phyloP scores from a whole-genome alignment of 2,113 vertebrate species.

The Clinocottus analis region DNA sequence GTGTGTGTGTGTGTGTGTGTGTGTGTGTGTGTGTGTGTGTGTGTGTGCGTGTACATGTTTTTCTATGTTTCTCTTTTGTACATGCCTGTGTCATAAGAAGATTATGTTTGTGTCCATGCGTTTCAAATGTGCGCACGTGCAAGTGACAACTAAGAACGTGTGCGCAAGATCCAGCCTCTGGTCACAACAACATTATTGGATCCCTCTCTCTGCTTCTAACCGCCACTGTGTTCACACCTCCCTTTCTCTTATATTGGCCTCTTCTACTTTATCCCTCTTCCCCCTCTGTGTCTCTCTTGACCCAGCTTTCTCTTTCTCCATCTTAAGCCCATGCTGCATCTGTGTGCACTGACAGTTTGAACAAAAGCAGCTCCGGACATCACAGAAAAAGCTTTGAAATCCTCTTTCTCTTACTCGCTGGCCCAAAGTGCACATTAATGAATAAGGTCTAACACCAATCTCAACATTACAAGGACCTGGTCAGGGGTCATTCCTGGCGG shows the following conservation, averaged over 20 bases:
- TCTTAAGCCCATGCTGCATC: slow-evolving; percentile 57
- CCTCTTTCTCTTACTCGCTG: slow-evolving; percentile 1
- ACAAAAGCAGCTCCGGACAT: slow-evolving; percentile 57
- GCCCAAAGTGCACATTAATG: slow-evolving; percentile 19
- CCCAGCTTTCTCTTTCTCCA: slow-evolving; percentile 47
- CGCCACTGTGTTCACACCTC: slow-evolving; percentile 57
- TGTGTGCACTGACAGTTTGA: slow-evolving; percentile 52
- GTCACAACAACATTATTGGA: slow-evolving; percentile 15
- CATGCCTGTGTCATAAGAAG: slow-evolving; percentile 49
- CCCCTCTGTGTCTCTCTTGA: slow-evolving; percentile 56
- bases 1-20: too few relatives aligned
- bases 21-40: background rate
- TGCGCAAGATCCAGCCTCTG: slow-evolving; percentile 32
- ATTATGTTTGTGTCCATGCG: slow-evolving; percentile 64
- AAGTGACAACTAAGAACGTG: slow-evolving; percentile 25
- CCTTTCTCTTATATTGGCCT: slow-evolving; percentile 51
- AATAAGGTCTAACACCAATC: slow-evolving; percentile 21
- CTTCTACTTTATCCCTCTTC: slow-evolving; percentile 40
- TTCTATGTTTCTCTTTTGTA: slow-evolving; percentile 55
- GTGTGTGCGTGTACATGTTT: slow-evolving; percentile 47
- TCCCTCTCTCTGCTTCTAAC: slow-evolving; percentile 22
- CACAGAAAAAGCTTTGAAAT: slow-evolving; percentile 34
- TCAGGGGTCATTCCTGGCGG: slow-evolving; percentile 48
- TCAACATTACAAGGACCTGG: slow-evolving; percentile 24
- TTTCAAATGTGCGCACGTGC: slow-evolving; percentile 47